Evolutionary conservation across 2,797 vertebrate genomes (phyloP), one percentile per base, ranked within the genome.

Genomic region (Manis javanica): DNA sequence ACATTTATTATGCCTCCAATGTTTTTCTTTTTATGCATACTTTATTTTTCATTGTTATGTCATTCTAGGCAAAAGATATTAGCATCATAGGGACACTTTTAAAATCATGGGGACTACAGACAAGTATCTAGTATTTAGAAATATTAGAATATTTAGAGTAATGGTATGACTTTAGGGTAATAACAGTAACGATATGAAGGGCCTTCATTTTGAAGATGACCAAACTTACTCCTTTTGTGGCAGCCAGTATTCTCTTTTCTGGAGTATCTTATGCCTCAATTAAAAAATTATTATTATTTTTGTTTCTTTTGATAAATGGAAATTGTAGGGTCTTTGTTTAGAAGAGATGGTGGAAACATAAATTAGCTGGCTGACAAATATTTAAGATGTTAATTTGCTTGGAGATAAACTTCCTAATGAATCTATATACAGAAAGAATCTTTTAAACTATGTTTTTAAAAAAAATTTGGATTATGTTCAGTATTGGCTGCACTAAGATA

Each of bases 381-480:
- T 69, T 64, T 71, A 77, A 57, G 83, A 7, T 95, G 57, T 82
- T 87, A 82, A 57, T 82, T 74, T 90, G 26, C 69, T 64, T 83
- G n/a, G 21, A 10, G 31, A 59, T 53, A 83, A 51, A 61, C n/a
- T 77, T 90, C 34, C 39, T 91, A 61, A 46, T 69, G 75, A 69
- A 86, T 61, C 23, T 49, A 59, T 88, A 69, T 46, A 57, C 18
- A 85, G 49, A 61, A 87, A 72, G 31, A 92, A 59, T 1, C 34
- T 37, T 66, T 83, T 57, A 55, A 46, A 39, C n/a, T 57, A 16
- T 74, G 7, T 68, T 31, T 78, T 39, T 12, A 24, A 26, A 64
- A 77, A 74, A 87, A 75, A 3, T 13, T 19, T 42, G 37, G 55
- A 12, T 88, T 23, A 61, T 74, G 51, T 26, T 66, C 39, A 53